Base-by-base conservation (phyloP, 1,140 invertebrate species). In the Oedothorax gibbosus region DNA sequence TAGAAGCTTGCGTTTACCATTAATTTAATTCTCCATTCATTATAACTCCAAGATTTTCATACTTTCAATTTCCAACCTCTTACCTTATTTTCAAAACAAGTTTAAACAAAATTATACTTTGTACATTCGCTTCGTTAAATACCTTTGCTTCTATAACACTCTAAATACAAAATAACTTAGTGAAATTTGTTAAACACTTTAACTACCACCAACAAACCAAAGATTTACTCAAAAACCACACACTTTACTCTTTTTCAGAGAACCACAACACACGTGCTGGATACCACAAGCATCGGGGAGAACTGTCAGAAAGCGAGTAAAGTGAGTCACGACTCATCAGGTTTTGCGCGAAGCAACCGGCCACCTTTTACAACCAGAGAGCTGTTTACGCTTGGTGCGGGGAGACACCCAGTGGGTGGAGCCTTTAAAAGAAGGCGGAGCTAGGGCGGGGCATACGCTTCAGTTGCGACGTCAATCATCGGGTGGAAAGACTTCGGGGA, bases 251-350 rank as follows among this genome's bases (percentile, higher is more conserved):
- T 11, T 68, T 49, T 68, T 49, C 21, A 8, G 11, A 15, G 14
- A 69, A 15, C 9, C 18, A 51, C 9, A 69, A 50, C 10, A 35
- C 72, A 75, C 72, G 72, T 75, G 72, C 35, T 56, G 56, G 51
- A 15, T n/a, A 75, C 21, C 57, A 21, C 35, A 35, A 12, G 50
- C 53, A 64, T 35, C 60, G 15, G 51, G n/a, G 75, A 18, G 57
- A 65, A 51, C 60, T 77, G 75, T 77, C 75, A 77, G 65, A 65
- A 77, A 77, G 18, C 57, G 18, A 11, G 57, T 65, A 50, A 18
- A 51, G 60, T 65, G 72, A 75, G 75, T 62, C n/a, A 64, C 75
- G 75, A 51, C 75, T 62, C 64, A 79, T 79, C 77, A 68, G 65
- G 77, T 79, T 79, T 51, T 79, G 15, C 14, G 18, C 18, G 57